A percentile compares a stretch with the other conserved stretches of the same genome.
phyloP scores from a whole-genome alignment of 2,888 invertebrate genomes.

The Gymnoscelis rufifasciata region DNA sequence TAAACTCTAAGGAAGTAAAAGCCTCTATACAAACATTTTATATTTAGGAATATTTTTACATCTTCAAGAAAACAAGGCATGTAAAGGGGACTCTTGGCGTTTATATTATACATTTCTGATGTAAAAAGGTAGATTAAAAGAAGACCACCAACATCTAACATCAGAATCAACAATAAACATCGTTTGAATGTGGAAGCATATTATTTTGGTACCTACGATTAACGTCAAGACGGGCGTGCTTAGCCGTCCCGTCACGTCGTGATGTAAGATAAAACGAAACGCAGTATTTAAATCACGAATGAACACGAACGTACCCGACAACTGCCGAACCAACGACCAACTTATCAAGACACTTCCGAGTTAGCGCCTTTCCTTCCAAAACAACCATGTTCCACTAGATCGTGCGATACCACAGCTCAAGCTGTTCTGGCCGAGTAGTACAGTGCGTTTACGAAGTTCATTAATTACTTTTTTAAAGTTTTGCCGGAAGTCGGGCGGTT shows the following conservation, averaged over 20 bases:
- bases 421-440: constrained; percentile 36
- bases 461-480: constrained; percentile 28
- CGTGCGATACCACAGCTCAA: constrained; percentile 33
- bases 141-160: constrained; percentile 3
- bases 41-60: too few relatives aligned
- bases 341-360: constrained; percentile 21
- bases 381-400: constrained; percentile 4
- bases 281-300: constrained; percentile 65
- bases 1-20: too few relatives aligned
- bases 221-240: constrained; percentile 40
- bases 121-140: too few relatives aligned
- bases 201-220: constrained; percentile 25
- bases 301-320: constrained; percentile 30
- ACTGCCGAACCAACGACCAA: constrained; percentile 26
- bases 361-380: constrained; percentile 17
- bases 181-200: constrained; percentile 18
- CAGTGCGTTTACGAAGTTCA: constrained; percentile 39
- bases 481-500: constrained; percentile 22
- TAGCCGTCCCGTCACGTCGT: constrained; percentile 57
- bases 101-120: too few relatives aligned
- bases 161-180: constrained; percentile 1
- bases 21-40: too few relatives aligned
- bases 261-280: constrained; percentile 65
- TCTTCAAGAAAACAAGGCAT: too few relatives aligned
- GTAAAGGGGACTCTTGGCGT: too few relatives aligned